phyloP scores from a whole-genome alignment of 2,888 invertebrate genomes.

The Drosophila helvetica region DNA sequence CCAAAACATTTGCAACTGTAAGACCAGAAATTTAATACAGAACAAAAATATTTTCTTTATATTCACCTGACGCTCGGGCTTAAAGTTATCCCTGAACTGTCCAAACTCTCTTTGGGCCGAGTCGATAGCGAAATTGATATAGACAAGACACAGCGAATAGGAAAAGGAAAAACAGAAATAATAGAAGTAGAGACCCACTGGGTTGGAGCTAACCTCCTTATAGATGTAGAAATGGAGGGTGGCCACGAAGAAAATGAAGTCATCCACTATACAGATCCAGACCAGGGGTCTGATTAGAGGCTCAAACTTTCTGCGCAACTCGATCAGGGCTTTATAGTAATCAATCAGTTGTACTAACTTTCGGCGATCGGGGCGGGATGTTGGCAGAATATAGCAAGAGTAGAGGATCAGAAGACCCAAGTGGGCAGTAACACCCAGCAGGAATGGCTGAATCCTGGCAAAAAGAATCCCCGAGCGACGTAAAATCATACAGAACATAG shows the following conservation, averaged over 20 bases:
- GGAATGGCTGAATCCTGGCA: conserved; percentile 46
- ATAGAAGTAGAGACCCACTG: not conserved
- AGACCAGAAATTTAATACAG: not conserved
- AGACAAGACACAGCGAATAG: not conserved
- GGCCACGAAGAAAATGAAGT: not conserved
- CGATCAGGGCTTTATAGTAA: conserved; percentile 44
- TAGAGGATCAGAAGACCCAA: conserved; percentile 46
- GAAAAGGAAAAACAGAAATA: accelerated
- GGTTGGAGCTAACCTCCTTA: not conserved
- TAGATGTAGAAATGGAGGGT: conserved; percentile 39
- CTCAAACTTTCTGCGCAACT: conserved; percentile 44
- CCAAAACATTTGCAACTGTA: conserved; percentile 48
- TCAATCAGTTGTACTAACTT: not conserved
- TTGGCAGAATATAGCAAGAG: conserved; percentile 24
- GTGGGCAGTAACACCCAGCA: conserved; percentile 25
- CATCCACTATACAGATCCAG: conserved; percentile 6
- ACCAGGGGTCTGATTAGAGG: conserved; percentile 48
- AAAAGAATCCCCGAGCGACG: conserved; percentile 16
- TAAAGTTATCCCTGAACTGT: conserved; percentile 2
- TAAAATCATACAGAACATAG: not conserved
- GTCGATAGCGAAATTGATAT: conserved; percentile 20
- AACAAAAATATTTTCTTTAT: not conserved
- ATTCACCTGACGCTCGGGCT: conserved; percentile 30
- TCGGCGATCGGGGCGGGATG: not conserved
- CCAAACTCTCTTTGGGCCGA: conserved; percentile 43